Base-by-base conservation (phyloP, 2,888 invertebrate species). In the Bembecia ichneumoniformis region DNA sequence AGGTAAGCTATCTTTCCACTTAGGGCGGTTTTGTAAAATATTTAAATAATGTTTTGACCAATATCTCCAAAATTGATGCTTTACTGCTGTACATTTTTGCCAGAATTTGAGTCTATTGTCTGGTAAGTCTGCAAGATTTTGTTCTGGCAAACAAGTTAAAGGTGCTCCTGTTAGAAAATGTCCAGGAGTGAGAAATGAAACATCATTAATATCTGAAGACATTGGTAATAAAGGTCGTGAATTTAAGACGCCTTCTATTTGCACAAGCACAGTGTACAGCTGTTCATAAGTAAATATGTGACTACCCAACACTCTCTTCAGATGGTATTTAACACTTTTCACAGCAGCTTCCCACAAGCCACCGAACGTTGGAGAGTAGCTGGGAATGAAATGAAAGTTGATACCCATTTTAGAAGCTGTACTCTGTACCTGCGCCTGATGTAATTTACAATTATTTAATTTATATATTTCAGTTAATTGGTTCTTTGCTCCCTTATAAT, bases 271-370 rank as follows among this genome's bases (percentile, higher is more conserved):
- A n/a, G n/a, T n/a, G n/a, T n/a, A n/a, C n/a, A n/a, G n/a, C n/a
- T n/a, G n/a, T n/a, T n/a, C n/a, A n/a, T n/a, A n/a, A n/a, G n/a
- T n/a, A n/a, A n/a, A n/a, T n/a, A n/a, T n/a, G n/a, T n/a, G n/a
- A n/a, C n/a, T n/a, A n/a, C n/a, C n/a, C n/a, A n/a, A n/a, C n/a
- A n/a, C n/a, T n/a, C n/a, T n/a, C n/a, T n/a, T n/a, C n/a, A n/a
- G n/a, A n/a, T n/a, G n/a, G n/a, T n/a, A n/a, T n/a, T n/a, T n/a
- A n/a, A n/a, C n/a, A n/a, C n/a, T n/a, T n/a, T n/a, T n/a, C n/a
- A n/a, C n/a, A n/a, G n/a, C n/a, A n/a, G n/a, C 57, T 46, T 68
- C 66, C 62, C 62, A 63, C 4, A 66, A 46, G 1, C 67, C 64
- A 3, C 60, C 67, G 45, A 61, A 62, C 13, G 58, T 58, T 3